Percentiles rank a stretch among this genome's conserved stretches.
These are phyloP conservation scores for Muricea muricata DNA, from an alignment of 92 coral and sea anemone species.

Conservation along the genomic window DNA sequence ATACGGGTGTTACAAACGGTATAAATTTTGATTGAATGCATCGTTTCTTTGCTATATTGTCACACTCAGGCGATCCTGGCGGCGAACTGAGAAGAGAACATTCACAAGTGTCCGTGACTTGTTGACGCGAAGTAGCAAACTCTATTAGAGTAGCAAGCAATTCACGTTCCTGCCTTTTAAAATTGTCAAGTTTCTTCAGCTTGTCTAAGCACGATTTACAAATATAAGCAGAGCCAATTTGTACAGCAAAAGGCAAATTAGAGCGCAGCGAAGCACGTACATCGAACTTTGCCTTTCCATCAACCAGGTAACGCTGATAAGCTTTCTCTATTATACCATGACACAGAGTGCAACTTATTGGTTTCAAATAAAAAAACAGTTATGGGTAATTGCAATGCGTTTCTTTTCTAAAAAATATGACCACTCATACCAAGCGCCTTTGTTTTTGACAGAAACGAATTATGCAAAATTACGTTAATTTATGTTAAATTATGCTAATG, in stretches of 20 bases:
- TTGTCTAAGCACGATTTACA: slow-evolving; percentile 23
- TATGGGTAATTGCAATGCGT: neutral
- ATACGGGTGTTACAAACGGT: slow-evolving; percentile 1
- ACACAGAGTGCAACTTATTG: neutral
- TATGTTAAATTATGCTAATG: neutral
- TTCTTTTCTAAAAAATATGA: neutral
- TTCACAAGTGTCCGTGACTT: neutral
- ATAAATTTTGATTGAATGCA: neutral
- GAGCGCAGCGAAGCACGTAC: neutral
- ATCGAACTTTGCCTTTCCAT: slow-evolving; percentile 18
- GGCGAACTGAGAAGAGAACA: neutral
- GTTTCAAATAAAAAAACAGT: neutral
- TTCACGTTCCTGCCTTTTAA: slow-evolving; percentile 4
- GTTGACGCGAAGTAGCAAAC: neutral
- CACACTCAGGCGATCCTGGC: slow-evolving; percentile 1
- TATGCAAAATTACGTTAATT: neutral
- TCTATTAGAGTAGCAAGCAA: neutral
- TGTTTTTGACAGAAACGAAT: neutral
- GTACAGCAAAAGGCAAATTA: neutral
- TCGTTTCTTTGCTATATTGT: neutral
- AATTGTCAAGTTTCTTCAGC: slow-evolving; percentile 7
- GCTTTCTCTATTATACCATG: neutral
- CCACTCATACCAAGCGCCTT: neutral
- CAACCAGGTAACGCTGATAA: neutral
- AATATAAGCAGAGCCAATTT: neutral